Evolutionary conservation across 1,140 invertebrate species (phyloP).

Genomic region (Cyrtorhinus lividipennis): DNA sequence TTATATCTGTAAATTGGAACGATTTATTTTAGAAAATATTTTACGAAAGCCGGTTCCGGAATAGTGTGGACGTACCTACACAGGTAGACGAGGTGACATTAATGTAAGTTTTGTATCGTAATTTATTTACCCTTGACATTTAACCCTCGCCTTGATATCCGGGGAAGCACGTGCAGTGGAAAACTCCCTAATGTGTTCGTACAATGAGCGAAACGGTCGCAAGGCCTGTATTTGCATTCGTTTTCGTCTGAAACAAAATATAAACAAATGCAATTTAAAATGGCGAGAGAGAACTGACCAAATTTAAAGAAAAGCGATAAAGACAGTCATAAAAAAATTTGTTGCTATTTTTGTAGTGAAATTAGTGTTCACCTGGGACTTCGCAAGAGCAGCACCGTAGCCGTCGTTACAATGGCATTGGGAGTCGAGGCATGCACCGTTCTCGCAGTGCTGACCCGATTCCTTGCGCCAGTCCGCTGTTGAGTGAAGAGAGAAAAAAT

Average conservation of each 20-base stretch:
- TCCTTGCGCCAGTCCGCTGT: conserved; percentile 81
- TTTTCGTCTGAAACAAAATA: conserved; percentile 67
- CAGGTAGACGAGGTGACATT: too few relatives aligned
- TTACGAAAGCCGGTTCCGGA: too few relatives aligned
- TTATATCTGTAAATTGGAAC: conserved; percentile 66
- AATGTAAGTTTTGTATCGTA: too few relatives aligned
- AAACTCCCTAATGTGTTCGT: conserved; percentile 91
- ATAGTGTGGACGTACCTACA: too few relatives aligned
- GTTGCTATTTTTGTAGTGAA: too few relatives aligned
- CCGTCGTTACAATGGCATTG: conserved; percentile 93
- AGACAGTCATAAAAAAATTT: too few relatives aligned
- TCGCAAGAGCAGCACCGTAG: conserved; percentile 83
- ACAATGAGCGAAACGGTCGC: conserved; percentile 93
- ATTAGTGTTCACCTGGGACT: conserved; percentile 81
- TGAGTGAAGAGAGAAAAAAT: conserved; percentile 31
- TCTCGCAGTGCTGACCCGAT: conserved; percentile 67
- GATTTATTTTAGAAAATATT: not conserved
- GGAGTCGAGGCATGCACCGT: conserved; percentile 82
- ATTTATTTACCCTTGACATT: conserved; percentile 78
- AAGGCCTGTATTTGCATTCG: conserved; percentile 91
- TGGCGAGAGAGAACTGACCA: too few relatives aligned
- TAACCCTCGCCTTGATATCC: conserved; percentile 88
- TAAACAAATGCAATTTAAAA: too few relatives aligned
- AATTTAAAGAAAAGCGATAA: too few relatives aligned
- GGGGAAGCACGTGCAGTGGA: conserved; percentile 88